Conservation (phyloP, 2,797 vertebrate species). For the Cryptoprocta ferox region DNA sequence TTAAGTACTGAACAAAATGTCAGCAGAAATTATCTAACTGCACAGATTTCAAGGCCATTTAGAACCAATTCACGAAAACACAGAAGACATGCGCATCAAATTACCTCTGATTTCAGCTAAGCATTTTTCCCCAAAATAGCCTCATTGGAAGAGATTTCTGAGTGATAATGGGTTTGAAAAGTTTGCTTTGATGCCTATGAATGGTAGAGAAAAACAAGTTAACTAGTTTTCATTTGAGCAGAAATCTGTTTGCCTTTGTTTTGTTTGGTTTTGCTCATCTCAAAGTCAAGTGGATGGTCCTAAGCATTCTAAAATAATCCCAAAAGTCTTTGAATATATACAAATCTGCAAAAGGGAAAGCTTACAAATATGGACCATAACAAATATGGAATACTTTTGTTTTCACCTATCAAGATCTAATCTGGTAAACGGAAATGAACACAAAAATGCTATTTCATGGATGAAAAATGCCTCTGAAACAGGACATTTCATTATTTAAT, state of each 20-base stretch:
- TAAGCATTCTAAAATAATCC: not conserved
- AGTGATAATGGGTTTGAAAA: not conserved
- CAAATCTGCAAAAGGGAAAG: not conserved
- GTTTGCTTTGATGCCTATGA: not conserved
- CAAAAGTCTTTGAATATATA: not conserved
- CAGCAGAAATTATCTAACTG: not conserved
- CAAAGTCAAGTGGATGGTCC: not conserved
- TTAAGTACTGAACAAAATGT: not conserved
- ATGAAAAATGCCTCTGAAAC: conserved; percentile 69
- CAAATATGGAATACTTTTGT: conserved; percentile 36
- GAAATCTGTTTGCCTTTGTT: not conserved
- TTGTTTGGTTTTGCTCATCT: not conserved
- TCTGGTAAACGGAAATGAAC: conserved; percentile 52
- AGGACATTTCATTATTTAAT: conserved; percentile 69
- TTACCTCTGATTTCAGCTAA: not conserved
- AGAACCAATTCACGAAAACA: not conserved
- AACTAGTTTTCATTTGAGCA: not conserved
- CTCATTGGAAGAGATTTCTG: not conserved
- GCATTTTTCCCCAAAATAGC: not conserved
- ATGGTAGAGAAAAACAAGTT: not conserved
- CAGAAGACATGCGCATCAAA: not conserved
- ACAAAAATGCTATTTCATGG: conserved; percentile 74
- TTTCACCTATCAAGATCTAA: conserved; percentile 43
- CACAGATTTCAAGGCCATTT: not conserved
- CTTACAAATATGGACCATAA: not conserved